Base-by-base conservation (phyloP, 2,888 invertebrate species). In the Apoda limacodes region DNA sequence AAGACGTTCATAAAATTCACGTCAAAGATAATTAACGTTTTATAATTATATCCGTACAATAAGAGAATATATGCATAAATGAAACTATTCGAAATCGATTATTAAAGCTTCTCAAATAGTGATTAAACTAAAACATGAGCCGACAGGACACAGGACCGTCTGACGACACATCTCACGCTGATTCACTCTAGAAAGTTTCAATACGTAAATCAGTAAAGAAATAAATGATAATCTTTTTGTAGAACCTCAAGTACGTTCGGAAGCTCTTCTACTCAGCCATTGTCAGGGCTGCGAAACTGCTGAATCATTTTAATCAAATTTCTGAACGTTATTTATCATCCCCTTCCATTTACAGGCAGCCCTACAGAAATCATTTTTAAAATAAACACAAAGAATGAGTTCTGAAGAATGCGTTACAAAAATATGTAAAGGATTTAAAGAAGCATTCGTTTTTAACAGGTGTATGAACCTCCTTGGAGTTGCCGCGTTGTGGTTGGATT, bases 371-470 rank as follows among this genome's bases (percentile, higher is more conserved):
- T 39, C 35, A 38, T 38, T 40, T 43, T 45, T 47, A 40, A 46
- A 48, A 50, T 55, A 65, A 65, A 68, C 59, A 63, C 49, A 59
- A 66, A 63, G 64, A 68, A 66, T 67, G 57, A 48, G 37, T 48
- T 50, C 48, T 28, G 45, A 67, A 65, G 71, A 72, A 74, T 71
- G 69, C 61, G 61, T 55, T 65, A 69, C 55, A 57, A 71, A 72
- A 72, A 72, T 70, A 72, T 69, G 62, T 69, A 61, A 64, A 68
- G 63, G 69, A 65, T 66, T 71, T 61, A 56, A 57, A 55, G 55
- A 52, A 45, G 50, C 46, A 43, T 52, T 43, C 46, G 43, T 57
- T 55, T 56, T 58, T 65, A 70, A 74, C 72, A 74, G 74, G 75
- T 74, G 75, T 64, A 60, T 58, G 46, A 51, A 45, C 48, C 47